A percentile compares a stretch with the other conserved stretches of the same genome.
Conservation (phyloP, 2,113 vertebrate species). For the Camelus dromedarius region DNA sequence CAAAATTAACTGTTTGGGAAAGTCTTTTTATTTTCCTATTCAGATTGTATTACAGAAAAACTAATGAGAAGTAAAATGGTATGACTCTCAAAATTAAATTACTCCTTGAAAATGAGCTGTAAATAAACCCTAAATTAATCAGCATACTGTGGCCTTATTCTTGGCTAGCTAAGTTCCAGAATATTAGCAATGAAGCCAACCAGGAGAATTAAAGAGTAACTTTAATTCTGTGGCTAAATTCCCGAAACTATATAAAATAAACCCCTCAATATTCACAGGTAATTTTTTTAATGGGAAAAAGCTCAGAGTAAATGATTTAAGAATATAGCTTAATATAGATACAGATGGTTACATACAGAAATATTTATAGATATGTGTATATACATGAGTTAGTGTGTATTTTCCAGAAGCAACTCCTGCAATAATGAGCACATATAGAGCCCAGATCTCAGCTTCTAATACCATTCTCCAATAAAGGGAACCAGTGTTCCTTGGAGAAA, state of each 20-base stretch:
- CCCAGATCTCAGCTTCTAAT: neutral
- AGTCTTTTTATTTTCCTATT: slow-evolving; percentile 42
- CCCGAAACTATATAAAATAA: slow-evolving; percentile 23
- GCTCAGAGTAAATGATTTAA: slow-evolving; percentile 35
- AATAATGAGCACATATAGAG: neutral
- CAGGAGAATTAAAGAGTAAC: neutral
- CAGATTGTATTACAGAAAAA: slow-evolving; percentile 22
- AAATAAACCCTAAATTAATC: slow-evolving; percentile 60
- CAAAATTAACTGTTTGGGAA: slow-evolving; percentile 26
- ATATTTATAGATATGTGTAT: neutral
- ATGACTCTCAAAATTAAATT: slow-evolving; percentile 56
- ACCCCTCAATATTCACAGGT: neutral
- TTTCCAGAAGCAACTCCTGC: neutral
- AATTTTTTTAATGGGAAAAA: slow-evolving; percentile 21
- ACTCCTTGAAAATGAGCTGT: slow-evolving; percentile 33
- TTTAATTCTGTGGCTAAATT: slow-evolving; percentile 14
- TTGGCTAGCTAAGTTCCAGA: slow-evolving; percentile 7
- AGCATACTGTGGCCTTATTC: slow-evolving; percentile 21
- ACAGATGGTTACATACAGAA: neutral
- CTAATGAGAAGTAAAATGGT: slow-evolving; percentile 58
- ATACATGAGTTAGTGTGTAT: neutral
- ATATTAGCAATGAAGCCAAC: neutral
- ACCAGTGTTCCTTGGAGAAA: neutral
- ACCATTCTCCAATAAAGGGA: slow-evolving; percentile 33
- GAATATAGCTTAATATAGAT: neutral